Percentiles rank a stretch among this genome's conserved stretches.
Conservation (phyloP, 2,888 invertebrate species). For the Apamea sordens region DNA sequence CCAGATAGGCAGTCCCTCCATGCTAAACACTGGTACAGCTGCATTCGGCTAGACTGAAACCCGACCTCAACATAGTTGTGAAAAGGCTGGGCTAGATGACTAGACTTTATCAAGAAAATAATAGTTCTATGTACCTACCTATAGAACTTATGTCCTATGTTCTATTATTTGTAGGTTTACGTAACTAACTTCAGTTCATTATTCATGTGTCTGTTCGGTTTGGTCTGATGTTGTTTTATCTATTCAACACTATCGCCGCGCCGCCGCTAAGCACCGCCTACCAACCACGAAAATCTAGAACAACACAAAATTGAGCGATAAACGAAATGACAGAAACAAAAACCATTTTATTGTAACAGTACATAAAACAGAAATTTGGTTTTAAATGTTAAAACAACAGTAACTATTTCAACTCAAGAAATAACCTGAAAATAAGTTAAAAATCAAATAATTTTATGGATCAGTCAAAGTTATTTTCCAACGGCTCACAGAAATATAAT, state of each 20-base stretch:
- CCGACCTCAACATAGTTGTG: not conserved
- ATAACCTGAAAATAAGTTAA: not conserved
- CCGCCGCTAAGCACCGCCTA: not conserved
- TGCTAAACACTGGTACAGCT: not conserved
- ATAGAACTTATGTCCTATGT: too few relatives aligned
- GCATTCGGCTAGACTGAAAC: not conserved
- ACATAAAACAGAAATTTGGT: not conserved
- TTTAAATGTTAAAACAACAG: not conserved
- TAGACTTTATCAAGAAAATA: not conserved
- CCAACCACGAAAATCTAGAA: not conserved
- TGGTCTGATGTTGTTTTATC: not conserved
- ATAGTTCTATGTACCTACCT: not conserved
- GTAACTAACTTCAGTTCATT: not conserved
- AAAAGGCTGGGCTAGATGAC: not conserved
- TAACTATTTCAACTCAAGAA: not conserved
- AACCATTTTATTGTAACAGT: too few relatives aligned
- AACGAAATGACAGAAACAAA: not conserved
- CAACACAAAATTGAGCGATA: not conserved
- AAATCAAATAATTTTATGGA: constrained; percentile 1
- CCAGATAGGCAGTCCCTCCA: not conserved
- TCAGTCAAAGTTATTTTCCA: not conserved
- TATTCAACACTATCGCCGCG: not conserved
- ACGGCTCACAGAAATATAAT: constrained; percentile 14
- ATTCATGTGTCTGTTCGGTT: not conserved
- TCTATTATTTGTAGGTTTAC: not conserved